Base-by-base conservation (phyloP, 2,113 vertebrate species). In the Hippocampus barbouri region DNA sequence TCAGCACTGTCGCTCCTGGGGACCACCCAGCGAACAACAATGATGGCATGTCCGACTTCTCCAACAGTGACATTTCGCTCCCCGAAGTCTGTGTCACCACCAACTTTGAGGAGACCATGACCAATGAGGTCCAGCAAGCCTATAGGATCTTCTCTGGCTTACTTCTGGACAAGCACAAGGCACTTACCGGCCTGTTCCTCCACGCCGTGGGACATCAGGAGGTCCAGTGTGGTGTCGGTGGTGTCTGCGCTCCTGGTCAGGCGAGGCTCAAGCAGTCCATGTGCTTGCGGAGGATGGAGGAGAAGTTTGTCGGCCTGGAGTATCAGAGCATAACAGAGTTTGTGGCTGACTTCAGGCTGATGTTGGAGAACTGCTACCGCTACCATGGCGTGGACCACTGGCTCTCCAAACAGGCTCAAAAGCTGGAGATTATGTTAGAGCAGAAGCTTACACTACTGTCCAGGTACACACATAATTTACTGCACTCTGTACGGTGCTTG, bases 381-480 rank as follows among this genome's bases (percentile, higher is more conserved):
- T 89, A 91, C 75, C 94, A 95, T 4, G 97, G 97, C 3, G 94
- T 98, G 30, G 96, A 98, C 87, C 96, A 99, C 80, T 98, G 96
- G 96, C 90, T 97, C n/a, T 98, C 96, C 81, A 97, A 92, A 78
- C 96, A 97, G 86, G 97, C 95, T 61, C 96, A 98, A 84, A 98
- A 98, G 75, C 82, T 98, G 90, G 97, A 98, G 92, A 92, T 95
- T 76, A 94, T 99, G 92, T 88, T 99, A 81, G 96, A 99, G 78
- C 97, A 99, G 81, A 99, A 99, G 88, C 86, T 98, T 71, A 95
- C 95, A 0, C 87, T 98, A 72, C 91, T 98, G 2, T 97, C 97
- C 66, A 94, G 96, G 96, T 98, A 84, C 12, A 7, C 5, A 8
- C 5, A 45, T 14, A 2, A 16, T 60, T 60, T 27, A 60, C 25